phyloP scores from a whole-genome alignment of 2,113 vertebrate genomes.

The Numida meleagris region DNA sequence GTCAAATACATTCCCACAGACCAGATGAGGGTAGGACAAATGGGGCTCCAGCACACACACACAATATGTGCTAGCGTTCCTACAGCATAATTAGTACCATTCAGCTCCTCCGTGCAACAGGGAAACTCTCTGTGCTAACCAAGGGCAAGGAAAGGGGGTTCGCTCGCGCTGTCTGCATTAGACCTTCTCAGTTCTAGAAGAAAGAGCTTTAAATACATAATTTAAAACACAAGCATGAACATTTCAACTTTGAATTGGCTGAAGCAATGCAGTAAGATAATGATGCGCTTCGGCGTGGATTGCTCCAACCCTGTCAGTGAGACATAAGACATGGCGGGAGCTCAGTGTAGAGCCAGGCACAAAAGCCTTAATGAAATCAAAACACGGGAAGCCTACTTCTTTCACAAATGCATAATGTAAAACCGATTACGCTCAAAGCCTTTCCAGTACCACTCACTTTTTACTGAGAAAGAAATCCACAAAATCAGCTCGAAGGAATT shows the following conservation, averaged over 20 bases:
- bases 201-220: not conserved
- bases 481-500: not conserved
- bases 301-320: not conserved
- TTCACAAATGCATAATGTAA: not conserved
- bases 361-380: not conserved
- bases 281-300: not conserved
- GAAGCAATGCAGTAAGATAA: not conserved
- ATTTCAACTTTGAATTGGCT: not conserved
- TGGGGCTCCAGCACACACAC: not conserved
- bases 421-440: not conserved
- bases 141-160: not conserved
- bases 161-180: not conserved
- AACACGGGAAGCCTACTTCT: not conserved
- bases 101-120: not conserved
- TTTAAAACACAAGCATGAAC: slow-evolving; percentile 11
- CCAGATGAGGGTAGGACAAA: slow-evolving; percentile 37
- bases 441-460: not conserved
- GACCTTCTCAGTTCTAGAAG: not conserved
- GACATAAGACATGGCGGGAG: not conserved
- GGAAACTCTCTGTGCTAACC: not conserved
- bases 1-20: slow-evolving; percentile 20
- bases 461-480: not conserved
- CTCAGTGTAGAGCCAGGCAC: not conserved
- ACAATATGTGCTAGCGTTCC: not conserved
- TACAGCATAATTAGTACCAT: not conserved